Percentiles rank a stretch among this genome's conserved stretches.
Evolutionary conservation across 1,140 invertebrate genomes (phyloP).

Genomic region (Hycleus cichorii): DNA sequence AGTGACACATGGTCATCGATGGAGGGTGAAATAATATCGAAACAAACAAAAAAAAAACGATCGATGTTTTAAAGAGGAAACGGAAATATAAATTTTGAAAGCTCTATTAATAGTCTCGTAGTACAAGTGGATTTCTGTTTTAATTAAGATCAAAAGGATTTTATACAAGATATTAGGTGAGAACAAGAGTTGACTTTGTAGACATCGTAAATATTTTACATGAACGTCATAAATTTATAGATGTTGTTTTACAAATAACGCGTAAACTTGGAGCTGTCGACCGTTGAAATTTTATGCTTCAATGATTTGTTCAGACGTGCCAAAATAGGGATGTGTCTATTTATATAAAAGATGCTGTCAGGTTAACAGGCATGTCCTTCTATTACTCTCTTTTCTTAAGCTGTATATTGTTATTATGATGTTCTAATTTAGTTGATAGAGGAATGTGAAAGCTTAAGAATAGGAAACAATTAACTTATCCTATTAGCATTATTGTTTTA

Average conservation of each 20-base stretch:
- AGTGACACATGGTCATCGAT: too few relatives aligned
- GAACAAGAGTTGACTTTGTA: background rate
- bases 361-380: too few relatives aligned
- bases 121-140: too few relatives aligned
- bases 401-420: too few relatives aligned
- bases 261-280: conserved; percentile 7
- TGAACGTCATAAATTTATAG: background rate
- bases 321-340: conserved; percentile 1
- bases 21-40: too few relatives aligned
- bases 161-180: background rate
- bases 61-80: background rate
- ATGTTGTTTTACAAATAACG: conserved; percentile 9
- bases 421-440: too few relatives aligned
- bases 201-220: background rate
- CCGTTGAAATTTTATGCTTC: conserved; percentile 11
- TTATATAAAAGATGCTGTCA: too few relatives aligned
- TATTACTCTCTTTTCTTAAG: too few relatives aligned
- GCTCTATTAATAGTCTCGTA: background rate
- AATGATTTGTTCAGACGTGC: background rate
- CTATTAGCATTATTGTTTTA: too few relatives aligned
- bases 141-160: too few relatives aligned
- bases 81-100: background rate
- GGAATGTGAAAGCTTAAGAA: too few relatives aligned
- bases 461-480: too few relatives aligned
- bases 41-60: background rate